A percentile compares a stretch with the other conserved stretches of the same genome.
These are phyloP conservation scores for Potorous gilbertii DNA, from an alignment of 2,797 vertebrate species.

Conservation along the genomic window DNA sequence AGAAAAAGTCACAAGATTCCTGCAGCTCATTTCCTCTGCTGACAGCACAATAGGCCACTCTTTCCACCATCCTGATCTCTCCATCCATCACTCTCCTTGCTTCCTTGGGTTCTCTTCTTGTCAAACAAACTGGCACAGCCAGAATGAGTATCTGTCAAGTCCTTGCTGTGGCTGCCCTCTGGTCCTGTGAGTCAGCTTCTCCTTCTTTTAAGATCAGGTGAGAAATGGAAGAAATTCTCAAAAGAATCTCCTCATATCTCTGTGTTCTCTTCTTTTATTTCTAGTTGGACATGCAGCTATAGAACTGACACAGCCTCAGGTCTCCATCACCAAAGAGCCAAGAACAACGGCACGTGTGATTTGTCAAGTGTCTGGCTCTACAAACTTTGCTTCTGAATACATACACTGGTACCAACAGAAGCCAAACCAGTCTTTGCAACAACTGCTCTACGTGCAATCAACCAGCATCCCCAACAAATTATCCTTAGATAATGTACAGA, in stretches of 20 bases:
- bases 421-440: slow-evolving; percentile 47
- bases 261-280: background rate
- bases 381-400: fast-evolving
- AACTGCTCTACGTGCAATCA: slow-evolving; percentile 24
- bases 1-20: background rate
- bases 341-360: background rate
- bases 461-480: fast-evolving
- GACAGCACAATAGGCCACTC: background rate
- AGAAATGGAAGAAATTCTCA: background rate
- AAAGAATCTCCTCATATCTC: background rate
- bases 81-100: background rate
- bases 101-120: background rate
- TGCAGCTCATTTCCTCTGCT: no score
- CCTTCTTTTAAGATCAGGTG: background rate
- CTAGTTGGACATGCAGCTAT: slow-evolving; percentile 46
- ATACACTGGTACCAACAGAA: slow-evolving; percentile 77
- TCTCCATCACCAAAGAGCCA: background rate
- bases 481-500: background rate
- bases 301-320: slow-evolving; percentile 28
- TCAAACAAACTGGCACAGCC: background rate
- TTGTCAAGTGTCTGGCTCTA: background rate
- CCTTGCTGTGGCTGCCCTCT: slow-evolving; percentile 30
- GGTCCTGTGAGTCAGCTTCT: slow-evolving; percentile 29
- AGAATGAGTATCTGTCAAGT: background rate
- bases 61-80: background rate